phyloP scores from a whole-genome alignment of 2,113 vertebrate species.

The Sylvilagus bachmani region DNA sequence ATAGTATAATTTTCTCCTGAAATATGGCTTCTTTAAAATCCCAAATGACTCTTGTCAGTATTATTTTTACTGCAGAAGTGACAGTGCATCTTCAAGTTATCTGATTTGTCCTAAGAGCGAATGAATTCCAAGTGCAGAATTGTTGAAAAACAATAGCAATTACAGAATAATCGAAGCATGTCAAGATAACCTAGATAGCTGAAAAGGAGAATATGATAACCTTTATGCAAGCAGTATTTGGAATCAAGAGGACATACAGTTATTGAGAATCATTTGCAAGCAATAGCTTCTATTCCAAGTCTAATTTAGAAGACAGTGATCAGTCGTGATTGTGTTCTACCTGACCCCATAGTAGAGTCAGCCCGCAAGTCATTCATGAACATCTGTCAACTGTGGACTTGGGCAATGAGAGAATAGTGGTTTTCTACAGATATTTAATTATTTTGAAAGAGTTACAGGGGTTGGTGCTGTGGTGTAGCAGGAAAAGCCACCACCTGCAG shows the following conservation, averaged over 20 bases:
- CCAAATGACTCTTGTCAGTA: conserved; percentile 56
- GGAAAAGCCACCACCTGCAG: no score
- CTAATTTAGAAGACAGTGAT: conserved; percentile 60
- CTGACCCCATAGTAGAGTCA: not conserved
- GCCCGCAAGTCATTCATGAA: not conserved
- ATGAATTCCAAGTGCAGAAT: conserved; percentile 66
- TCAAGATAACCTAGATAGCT: conserved; percentile 22
- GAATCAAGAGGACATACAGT: not conserved
- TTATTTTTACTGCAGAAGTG: conserved; percentile 62
- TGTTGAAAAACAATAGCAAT: conserved; percentile 40
- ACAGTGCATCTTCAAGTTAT: conserved; percentile 68
- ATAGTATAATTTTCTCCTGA: conserved; percentile 62
- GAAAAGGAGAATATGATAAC: not conserved
- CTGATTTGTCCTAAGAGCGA: conserved; percentile 77
- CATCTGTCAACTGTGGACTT: conserved; percentile 40
- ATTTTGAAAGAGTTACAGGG: no score
- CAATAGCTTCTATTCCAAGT: conserved; percentile 53
- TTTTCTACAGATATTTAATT: no score
- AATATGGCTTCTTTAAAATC: conserved; percentile 71
- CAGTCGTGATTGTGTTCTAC: conserved; percentile 27
- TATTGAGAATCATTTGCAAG: conserved; percentile 44
- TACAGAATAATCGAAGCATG: conserved; percentile 21
- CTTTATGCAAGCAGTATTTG: not conserved
- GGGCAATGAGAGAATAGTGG: not conserved
- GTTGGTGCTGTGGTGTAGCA: no score